Percentiles rank a stretch among this genome's conserved stretches.
Evolutionary conservation across 2,888 invertebrate species (phyloP).

Genomic region (Athripsodes cinereus): DNA sequence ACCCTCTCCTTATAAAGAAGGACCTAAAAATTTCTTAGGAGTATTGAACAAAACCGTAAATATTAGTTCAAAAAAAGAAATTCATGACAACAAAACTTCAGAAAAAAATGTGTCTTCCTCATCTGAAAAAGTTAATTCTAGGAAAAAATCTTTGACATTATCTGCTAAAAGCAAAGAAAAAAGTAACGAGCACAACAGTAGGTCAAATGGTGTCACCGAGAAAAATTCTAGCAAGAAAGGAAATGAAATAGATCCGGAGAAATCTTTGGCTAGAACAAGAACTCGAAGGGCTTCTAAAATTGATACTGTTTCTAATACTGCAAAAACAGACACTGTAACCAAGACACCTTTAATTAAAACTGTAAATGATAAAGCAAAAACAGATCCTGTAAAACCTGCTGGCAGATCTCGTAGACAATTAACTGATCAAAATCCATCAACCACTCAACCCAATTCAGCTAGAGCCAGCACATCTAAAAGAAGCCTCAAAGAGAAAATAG

Average conservation of each 20-base stretch:
- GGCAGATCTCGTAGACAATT: not conserved
- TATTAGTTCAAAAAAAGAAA: slow-evolving; percentile 5
- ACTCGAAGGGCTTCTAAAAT: not conserved
- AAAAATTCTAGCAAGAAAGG: not conserved
- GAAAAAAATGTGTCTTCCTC: not conserved
- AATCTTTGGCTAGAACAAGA: not conserved
- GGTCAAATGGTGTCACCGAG: slow-evolving; percentile 25
- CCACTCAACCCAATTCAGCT: not conserved
- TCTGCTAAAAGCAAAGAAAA: slow-evolving; percentile 31
- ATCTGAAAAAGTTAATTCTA: slow-evolving; percentile 4
- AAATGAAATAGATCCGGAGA: not conserved
- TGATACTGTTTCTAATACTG: not conserved
- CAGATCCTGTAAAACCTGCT: not conserved
- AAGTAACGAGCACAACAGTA: slow-evolving; percentile 28
- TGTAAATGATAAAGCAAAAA: not conserved
- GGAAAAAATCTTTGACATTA: not conserved
- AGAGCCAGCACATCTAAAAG: not conserved
- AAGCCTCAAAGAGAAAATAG: not conserved
- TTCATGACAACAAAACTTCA: not conserved
- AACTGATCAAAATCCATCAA: not conserved
- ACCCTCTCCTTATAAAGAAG: not conserved
- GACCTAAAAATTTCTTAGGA: not conserved
- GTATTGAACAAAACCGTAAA: not conserved
- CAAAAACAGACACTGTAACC: not conserved
- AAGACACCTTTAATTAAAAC: not conserved